Evolutionary conservation across 2,888 invertebrate genomes (phyloP), one percentile per base, ranked within the genome.

Genomic region (Habroteleia sp.): DNA sequence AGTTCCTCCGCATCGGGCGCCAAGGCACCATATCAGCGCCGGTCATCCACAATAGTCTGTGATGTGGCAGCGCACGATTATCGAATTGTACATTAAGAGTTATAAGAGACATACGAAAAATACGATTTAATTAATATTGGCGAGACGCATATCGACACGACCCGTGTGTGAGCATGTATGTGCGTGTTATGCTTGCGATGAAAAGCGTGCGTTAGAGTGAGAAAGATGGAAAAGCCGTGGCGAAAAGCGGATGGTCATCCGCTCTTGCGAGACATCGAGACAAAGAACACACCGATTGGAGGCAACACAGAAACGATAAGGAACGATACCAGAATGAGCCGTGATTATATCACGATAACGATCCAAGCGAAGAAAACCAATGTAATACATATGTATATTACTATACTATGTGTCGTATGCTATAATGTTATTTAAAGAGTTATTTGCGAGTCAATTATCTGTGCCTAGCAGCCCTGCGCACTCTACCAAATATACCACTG

Each of bases 361-460:
- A 52, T 44, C 27, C 14, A 31, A 44, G 13, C 20, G 13, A 37
- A 63, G 39, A 74, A 77, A 69, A 79, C 78, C 35, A 77, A 65
- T 76, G 74, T 71, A 74, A 75, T 73, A 74, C 77, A 81, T 85
- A 83, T 85, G 84, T 85, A 85, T 85, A 85, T 85, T 80, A 75
- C 62, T 68, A 84, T 87, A 88, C 83, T 88, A 85, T 88, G 87
- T 88, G 88, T 88, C 87, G 88, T 88, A 88, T 87, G 87, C 88
- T 88, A 87, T 88, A 87, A 88, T 87, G 88, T 88, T 88, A 87
- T 88, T 88, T 88, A 86, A 88, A 86, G 86, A 87, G 87, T 91
- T 90, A 91, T 91, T 91, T 91, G 91, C 89, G 88, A 91, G 91
- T 91, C 91, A 91, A 91, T 91, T 91, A 91, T 90, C 91, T 91